Evolutionary conservation across 2,113 vertebrate species (phyloP).

Genomic region (Pluvianellus socialis): DNA sequence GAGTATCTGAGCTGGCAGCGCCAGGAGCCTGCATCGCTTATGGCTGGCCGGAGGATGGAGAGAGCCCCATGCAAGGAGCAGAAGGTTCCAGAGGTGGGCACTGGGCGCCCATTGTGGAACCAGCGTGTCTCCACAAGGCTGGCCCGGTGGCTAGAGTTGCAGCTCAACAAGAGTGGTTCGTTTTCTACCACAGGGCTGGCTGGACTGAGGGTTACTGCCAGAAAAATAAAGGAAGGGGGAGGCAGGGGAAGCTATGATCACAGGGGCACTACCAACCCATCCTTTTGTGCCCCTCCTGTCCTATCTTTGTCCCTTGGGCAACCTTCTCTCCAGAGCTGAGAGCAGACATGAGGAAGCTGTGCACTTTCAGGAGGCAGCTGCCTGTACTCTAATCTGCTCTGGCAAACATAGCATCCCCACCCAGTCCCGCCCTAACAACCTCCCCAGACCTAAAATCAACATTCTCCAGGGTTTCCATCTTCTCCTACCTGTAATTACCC

Average conservation of each 20-base stretch:
- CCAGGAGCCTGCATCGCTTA: constrained; percentile 68
- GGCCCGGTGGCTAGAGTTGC: constrained; percentile 71
- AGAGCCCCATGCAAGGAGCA: background rate
- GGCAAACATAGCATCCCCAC: background rate
- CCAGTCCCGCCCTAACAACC: background rate
- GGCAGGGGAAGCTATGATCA: background rate
- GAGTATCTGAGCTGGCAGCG: constrained; percentile 68
- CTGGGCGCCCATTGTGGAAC: background rate
- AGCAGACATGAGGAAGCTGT: background rate
- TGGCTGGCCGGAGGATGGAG: background rate
- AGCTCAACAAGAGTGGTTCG: constrained; percentile 41
- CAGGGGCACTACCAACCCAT: background rate
- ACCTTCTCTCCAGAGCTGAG: background rate
- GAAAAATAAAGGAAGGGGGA: background rate
- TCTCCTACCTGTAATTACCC: constrained; percentile 52
- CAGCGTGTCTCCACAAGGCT: constrained; percentile 55
- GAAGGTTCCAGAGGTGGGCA: background rate
- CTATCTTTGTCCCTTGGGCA: background rate
- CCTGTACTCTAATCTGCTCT: background rate
- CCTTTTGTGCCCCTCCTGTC: background rate
- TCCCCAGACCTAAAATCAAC: rapidly evolving
- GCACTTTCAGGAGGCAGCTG: rapidly evolving
- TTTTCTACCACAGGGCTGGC: constrained; percentile 21
- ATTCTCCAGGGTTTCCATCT: background rate
- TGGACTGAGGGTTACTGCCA: constrained; percentile 64